These are phyloP conservation scores for Zaprionus inermis DNA, from an alignment of 1,140 invertebrate genomes.

Conservation along the genomic window DNA sequence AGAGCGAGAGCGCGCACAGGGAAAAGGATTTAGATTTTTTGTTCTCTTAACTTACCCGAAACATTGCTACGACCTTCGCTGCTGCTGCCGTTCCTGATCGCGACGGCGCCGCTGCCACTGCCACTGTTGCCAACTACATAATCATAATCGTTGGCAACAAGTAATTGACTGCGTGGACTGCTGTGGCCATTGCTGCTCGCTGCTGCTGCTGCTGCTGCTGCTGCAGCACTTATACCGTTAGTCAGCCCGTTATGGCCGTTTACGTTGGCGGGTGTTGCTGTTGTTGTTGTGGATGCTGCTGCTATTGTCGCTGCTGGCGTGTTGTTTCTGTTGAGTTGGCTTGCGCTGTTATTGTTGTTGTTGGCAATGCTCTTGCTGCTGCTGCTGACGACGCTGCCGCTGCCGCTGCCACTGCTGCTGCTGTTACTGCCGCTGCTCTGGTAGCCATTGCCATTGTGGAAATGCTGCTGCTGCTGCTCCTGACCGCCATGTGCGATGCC, in stretches of 20 bases:
- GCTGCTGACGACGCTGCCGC: slow-evolving; percentile 65
- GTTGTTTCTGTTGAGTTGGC: slow-evolving; percentile 67
- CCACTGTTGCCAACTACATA: slow-evolving; percentile 15
- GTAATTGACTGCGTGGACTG: slow-evolving; percentile 44
- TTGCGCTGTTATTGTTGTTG: slow-evolving; percentile 64
- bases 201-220: slow-evolving; percentile 23
- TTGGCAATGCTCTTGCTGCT: slow-evolving; percentile 51
- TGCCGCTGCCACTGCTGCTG: slow-evolving; percentile 20
- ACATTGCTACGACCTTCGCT: slow-evolving; percentile 64
- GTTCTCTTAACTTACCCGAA: slow-evolving; percentile 54
- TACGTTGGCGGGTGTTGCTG: slow-evolving; percentile 50
- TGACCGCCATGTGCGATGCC: slow-evolving; percentile 23
- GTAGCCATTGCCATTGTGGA: slow-evolving; percentile 38
- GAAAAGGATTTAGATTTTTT: not conserved
- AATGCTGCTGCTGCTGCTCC: slow-evolving; percentile 40
- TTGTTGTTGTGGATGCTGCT: slow-evolving; percentile 30
- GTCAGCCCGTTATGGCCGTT: slow-evolving; percentile 48
- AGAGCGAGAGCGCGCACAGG: not conserved
- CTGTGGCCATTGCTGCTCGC: slow-evolving; percentile 9
- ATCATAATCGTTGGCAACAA: slow-evolving; percentile 41
- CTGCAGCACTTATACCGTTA: slow-evolving; percentile 40
- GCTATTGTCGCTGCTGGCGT: slow-evolving; percentile 21
- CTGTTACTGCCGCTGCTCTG: slow-evolving; percentile 22
- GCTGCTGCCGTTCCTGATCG: slow-evolving; percentile 24
- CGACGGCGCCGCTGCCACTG: slow-evolving; percentile 9